Evolutionary conservation across 1,140 invertebrate genomes (phyloP).

Genomic region (Diorhabda elongata): DNA sequence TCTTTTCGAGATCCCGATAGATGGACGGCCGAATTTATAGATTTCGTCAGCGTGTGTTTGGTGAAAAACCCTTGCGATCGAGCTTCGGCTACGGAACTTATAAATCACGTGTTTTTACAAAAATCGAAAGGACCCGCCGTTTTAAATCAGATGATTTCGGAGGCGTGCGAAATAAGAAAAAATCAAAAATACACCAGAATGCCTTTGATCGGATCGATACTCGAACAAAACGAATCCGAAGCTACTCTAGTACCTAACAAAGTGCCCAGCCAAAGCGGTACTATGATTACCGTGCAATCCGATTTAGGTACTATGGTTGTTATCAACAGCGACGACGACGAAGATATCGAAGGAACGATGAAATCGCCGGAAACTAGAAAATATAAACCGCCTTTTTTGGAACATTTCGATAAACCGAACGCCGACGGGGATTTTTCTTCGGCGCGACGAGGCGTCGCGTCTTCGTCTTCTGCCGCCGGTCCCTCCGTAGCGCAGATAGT

Average conservation of each 20-base stretch:
- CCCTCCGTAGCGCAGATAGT: conserved; percentile 3
- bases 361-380: conserved; percentile 74
- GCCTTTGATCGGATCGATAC: conserved; percentile 37
- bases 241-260: conserved; percentile 52
- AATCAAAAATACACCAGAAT: conserved; percentile 62
- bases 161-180: conserved; percentile 88
- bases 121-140: conserved; percentile 82
- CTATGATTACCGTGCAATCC: conserved; percentile 67
- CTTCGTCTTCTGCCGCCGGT: conserved; percentile 5
- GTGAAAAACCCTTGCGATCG: conserved; percentile 93
- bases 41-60: conserved; percentile 93
- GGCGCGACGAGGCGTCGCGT: neutral
- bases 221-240: conserved; percentile 42
- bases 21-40: conserved; percentile 94
- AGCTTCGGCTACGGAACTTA: conserved; percentile 82
- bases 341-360: conserved; percentile 79
- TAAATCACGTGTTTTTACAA: conserved; percentile 83
- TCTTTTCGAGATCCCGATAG: conserved; percentile 94
- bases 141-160: conserved; percentile 84
- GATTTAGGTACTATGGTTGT: conserved; percentile 87
- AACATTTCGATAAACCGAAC: conserved; percentile 93
- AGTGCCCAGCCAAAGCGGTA: conserved; percentile 57
- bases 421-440: conserved; percentile 50
- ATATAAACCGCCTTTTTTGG: conserved; percentile 86
- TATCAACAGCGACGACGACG: conserved; percentile 84